phyloP scores from a whole-genome alignment of 1,140 invertebrate genomes.

The Melipona quadrifasciata region DNA sequence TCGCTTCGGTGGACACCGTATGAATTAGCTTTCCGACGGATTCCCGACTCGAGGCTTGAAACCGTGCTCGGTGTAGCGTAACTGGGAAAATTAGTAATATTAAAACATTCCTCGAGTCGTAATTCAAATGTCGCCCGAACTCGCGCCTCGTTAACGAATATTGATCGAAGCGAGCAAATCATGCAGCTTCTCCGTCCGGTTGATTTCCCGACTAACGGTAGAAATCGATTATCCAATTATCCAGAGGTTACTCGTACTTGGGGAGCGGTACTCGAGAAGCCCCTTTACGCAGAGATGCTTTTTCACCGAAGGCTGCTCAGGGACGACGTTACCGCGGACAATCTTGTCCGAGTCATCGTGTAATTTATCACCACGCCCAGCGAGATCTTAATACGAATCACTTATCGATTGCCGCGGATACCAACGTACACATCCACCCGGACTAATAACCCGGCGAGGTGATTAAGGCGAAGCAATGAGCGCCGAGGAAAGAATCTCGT shows the following conservation, averaged over 20 bases:
- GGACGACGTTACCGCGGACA: constrained; percentile 22
- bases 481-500: constrained; percentile 42
- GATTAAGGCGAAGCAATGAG: constrained; percentile 63
- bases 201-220: constrained; percentile 50
- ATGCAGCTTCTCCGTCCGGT: constrained; percentile 15
- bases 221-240: constrained; percentile 66
- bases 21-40: too few species aligned
- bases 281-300: constrained; percentile 34
- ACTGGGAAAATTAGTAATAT: too few species aligned
- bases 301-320: constrained; percentile 50
- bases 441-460: constrained; percentile 64
- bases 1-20: too few species aligned
- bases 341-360: constrained; percentile 61
- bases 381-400: constrained; percentile 74
- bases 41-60: too few species aligned
- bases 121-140: not conserved
- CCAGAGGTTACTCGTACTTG: constrained; percentile 14
- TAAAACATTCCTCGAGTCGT: too few species aligned
- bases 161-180: constrained; percentile 21
- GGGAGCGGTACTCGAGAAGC: not conserved
- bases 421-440: constrained; percentile 34
- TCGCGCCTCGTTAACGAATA: not conserved
- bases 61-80: too few species aligned
- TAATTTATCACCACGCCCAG: constrained; percentile 72
- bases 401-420: constrained; percentile 63